Percentiles rank a stretch among this genome's conserved stretches.
Conservation (phyloP, 2,888 invertebrate species). For the Limenitis camilla region DNA sequence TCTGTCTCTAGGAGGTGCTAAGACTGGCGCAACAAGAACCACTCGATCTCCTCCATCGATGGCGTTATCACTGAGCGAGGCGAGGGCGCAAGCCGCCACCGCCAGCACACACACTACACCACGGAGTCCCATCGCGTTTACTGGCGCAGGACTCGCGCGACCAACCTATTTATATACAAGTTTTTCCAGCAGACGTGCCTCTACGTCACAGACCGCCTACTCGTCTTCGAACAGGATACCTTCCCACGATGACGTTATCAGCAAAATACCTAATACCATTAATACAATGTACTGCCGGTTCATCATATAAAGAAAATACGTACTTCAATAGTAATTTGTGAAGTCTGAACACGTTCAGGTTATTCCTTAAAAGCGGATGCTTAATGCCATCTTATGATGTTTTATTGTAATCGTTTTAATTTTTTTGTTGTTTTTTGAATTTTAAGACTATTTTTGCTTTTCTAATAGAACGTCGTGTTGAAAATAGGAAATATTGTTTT, state of each 20-base stretch:
- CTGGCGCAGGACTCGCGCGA: slow-evolving; percentile 54
- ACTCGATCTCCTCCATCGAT: slow-evolving; percentile 52
- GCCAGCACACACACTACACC: slow-evolving; percentile 44
- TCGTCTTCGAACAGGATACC: slow-evolving; percentile 33
- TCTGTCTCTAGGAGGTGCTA: slow-evolving; percentile 60
- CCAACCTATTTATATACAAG: slow-evolving; percentile 63
- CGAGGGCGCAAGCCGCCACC: slow-evolving; percentile 40
- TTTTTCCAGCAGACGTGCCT: slow-evolving; percentile 44
- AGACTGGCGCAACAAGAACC: slow-evolving; percentile 57
- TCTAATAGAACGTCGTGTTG: too few relatives aligned
- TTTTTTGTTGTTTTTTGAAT: slow-evolving; percentile 2
- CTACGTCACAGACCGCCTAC: slow-evolving; percentile 41
- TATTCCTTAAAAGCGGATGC: slow-evolving; percentile 61
- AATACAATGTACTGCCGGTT: slow-evolving; percentile 9
- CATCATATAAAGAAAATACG: slow-evolving; percentile 1
- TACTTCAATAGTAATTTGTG: slow-evolving; percentile 43
- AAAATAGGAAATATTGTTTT: too few relatives aligned
- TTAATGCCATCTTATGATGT: slow-evolving; percentile 22
- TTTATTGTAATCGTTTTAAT: slow-evolving; percentile 20
- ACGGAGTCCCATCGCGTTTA: slow-evolving; percentile 59
- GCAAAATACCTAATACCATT: slow-evolving; percentile 9
- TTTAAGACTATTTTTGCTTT: neutral
- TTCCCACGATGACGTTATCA: slow-evolving; percentile 51
- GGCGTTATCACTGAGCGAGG: slow-evolving; percentile 51
- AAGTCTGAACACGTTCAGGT: slow-evolving; percentile 53